Percentiles rank a stretch among this genome's conserved stretches.
Evolutionary conservation across 2,888 invertebrate genomes (phyloP).

Genomic region (Folsomia manolachei): DNA sequence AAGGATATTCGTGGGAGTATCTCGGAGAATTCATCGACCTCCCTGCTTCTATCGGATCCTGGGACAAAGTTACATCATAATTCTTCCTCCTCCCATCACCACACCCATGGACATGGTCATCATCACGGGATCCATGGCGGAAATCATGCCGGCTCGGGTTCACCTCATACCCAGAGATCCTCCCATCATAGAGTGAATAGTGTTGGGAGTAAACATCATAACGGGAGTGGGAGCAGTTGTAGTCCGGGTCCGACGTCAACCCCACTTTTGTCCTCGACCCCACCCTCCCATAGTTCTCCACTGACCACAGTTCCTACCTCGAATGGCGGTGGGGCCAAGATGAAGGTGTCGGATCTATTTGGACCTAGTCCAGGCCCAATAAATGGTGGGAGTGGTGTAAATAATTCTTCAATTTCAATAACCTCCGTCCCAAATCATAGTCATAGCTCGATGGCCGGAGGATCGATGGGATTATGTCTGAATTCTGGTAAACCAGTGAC

Average conservation of each 20-base stretch:
- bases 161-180: background rate
- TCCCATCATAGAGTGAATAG: slow-evolving; percentile 15
- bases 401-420: slow-evolving; percentile 30
- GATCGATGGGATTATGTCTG: too few relatives aligned
- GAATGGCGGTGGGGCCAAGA: background rate
- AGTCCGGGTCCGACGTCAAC: slow-evolving; percentile 22
- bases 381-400: slow-evolving; percentile 10
- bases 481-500: slow-evolving; percentile 39
- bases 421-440: slow-evolving; percentile 17
- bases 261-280: too few relatives aligned
- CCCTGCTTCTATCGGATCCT: slow-evolving; percentile 46
- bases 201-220: slow-evolving; percentile 35
- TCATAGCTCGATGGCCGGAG: too few relatives aligned
- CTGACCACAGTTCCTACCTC: slow-evolving; percentile 11
- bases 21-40: slow-evolving; percentile 50
- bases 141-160: slow-evolving; percentile 7
- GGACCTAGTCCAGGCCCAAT: background rate
- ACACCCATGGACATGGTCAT: background rate
- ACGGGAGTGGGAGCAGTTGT: slow-evolving; percentile 31
- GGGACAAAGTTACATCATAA: slow-evolving; percentile 33
- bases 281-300: slow-evolving; percentile 3
- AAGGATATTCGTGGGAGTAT: slow-evolving; percentile 51
- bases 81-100: background rate
- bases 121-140: slow-evolving; percentile 11
- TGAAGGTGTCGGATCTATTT: too few relatives aligned